phyloP scores from a whole-genome alignment of 2,113 vertebrate species.

The Pteropus alecto region DNA sequence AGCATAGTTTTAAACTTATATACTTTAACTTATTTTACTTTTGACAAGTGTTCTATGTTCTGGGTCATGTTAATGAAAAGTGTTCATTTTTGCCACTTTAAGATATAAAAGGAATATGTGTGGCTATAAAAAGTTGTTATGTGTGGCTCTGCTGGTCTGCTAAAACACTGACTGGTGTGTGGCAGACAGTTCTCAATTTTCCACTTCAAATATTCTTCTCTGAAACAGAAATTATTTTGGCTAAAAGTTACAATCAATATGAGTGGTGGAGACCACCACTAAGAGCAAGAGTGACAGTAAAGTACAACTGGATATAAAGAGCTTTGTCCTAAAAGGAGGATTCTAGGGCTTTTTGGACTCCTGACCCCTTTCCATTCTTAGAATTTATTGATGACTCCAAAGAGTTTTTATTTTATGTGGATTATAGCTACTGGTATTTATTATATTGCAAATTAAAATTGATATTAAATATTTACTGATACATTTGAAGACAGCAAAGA shows the following conservation, averaged over 20 bases:
- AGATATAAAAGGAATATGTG: neutral
- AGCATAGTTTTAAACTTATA: neutral
- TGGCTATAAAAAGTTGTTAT: neutral
- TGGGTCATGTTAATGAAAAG: neutral
- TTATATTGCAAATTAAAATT: neutral
- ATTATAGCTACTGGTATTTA: neutral
- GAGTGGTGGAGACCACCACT: neutral
- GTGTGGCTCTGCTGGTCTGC: neutral
- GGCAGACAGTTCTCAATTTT: neutral
- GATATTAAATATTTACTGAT: neutral
- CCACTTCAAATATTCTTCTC: neutral
- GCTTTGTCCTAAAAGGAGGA: neutral
- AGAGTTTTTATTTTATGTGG: neutral
- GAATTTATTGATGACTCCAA: neutral
- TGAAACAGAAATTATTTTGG: neutral
- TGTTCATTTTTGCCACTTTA: neutral
- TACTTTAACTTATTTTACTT: neutral
- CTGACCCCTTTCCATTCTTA: neutral
- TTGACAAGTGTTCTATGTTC: neutral
- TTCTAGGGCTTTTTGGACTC: neutral
- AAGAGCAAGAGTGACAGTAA: neutral
- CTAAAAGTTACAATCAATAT: conserved; percentile 5
- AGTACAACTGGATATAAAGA: neutral
- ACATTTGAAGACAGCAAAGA: neutral
- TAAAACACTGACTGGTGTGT: neutral